Percentiles rank a stretch among this genome's conserved stretches.
Conservation (phyloP, 1,140 invertebrate genomes). For the Polyergus mexicanus region DNA sequence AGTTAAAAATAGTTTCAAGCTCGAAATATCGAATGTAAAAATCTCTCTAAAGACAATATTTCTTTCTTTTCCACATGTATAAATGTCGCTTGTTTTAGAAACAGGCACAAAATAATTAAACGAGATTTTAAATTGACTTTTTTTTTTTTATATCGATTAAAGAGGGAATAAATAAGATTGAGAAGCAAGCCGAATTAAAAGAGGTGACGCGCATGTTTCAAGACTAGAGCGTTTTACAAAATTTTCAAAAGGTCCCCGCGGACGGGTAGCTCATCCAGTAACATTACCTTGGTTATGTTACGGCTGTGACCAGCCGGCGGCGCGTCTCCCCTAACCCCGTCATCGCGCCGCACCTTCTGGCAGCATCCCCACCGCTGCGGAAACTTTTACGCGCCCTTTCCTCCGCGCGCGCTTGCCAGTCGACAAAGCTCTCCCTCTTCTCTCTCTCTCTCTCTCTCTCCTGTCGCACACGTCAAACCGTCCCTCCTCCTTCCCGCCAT, state of each 20-base stretch:
- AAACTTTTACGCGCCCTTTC: constrained; percentile 72
- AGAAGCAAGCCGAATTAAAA: too few relatives aligned
- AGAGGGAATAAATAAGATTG: not conserved
- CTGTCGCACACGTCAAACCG: not conserved
- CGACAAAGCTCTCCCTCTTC: too few relatives aligned
- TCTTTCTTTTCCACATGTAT: not conserved
- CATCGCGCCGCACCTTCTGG: not conserved
- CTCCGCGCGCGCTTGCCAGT: constrained; percentile 10
- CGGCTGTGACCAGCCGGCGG: constrained; percentile 33
- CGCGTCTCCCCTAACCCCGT: constrained; percentile 27
- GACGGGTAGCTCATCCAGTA: constrained; percentile 55
- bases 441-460: not conserved
- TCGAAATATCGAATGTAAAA: not conserved
- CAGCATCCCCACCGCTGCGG: constrained; percentile 65
- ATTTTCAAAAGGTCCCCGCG: constrained; percentile 67
- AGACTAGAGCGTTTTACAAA: constrained; percentile 8
- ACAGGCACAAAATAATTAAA: not conserved
- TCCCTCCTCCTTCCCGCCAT: constrained; percentile 20
- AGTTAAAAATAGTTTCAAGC: too few relatives aligned
- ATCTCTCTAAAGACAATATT: too few relatives aligned
- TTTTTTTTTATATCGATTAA: not conserved
- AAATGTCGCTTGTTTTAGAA: not conserved
- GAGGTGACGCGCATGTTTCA: not conserved
- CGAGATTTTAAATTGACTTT: not conserved
- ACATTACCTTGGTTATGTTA: constrained; percentile 70